Conservation (phyloP, 1,140 invertebrate species). For the Saccostrea echinata region DNA sequence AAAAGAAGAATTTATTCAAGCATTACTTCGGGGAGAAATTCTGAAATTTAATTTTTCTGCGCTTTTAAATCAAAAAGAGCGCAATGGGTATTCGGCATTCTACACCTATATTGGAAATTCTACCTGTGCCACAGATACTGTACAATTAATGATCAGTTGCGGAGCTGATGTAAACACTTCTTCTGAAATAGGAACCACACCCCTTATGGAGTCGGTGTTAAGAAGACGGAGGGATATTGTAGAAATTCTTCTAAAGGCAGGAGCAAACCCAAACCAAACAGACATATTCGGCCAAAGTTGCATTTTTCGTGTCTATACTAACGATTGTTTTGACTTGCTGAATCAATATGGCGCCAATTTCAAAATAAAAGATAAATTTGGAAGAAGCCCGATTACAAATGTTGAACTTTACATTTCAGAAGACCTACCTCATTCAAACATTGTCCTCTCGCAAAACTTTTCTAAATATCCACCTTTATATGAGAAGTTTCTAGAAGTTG, state of each 20-base stretch:
- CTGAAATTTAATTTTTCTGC: not conserved
- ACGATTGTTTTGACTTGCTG: not conserved
- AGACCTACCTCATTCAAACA: not conserved
- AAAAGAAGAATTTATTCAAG: not conserved
- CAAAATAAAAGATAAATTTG: conserved; percentile 36
- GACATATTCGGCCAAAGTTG: conserved; percentile 44
- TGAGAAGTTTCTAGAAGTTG: not conserved
- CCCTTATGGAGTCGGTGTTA: not conserved
- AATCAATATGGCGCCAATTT: not conserved
- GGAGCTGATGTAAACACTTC: conserved; percentile 9
- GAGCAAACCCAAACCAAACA: conserved; percentile 39
- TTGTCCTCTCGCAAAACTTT: not conserved
- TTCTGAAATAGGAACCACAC: not conserved
- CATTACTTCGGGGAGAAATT: not conserved
- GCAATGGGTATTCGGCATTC: not conserved
- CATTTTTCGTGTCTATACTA: conserved; percentile 20
- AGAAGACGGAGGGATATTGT: not conserved
- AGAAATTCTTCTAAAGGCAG: conserved; percentile 10
- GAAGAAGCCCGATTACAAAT: conserved; percentile 7
- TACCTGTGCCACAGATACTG: not conserved
- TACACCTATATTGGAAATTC: not conserved
- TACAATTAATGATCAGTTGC: conserved; percentile 1
- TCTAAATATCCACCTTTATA: not conserved
- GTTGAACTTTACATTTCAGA: not conserved
- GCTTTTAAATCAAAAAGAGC: not conserved